These are phyloP conservation scores for Andrena flavipes DNA, from an alignment of 2,888 invertebrate species.

Conservation along the genomic window DNA sequence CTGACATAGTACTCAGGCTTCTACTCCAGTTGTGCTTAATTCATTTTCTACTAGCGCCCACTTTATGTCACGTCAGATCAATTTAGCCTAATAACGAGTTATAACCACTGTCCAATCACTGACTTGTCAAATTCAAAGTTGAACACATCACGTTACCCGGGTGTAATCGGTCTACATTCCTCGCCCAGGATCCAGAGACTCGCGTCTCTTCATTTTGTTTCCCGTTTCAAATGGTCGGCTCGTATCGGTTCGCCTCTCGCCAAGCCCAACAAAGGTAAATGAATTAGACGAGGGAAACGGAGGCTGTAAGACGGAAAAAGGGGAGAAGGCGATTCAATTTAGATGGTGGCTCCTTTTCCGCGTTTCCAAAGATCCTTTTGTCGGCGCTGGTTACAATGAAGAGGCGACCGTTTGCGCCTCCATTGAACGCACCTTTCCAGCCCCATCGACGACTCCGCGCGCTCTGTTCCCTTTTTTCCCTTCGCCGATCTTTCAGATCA, in stretches of 20 bases:
- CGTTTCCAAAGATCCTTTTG: conserved; percentile 59
- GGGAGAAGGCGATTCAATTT: conserved; percentile 63
- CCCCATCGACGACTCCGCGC: conserved; percentile 36
- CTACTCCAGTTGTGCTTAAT: no score
- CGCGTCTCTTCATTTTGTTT: conserved; percentile 18
- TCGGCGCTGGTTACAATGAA: conserved; percentile 53
- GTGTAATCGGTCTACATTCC: neutral
- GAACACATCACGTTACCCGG: no score
- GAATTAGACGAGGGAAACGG: conserved; percentile 47
- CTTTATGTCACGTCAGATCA: no score
- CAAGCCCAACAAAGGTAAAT: conserved; percentile 56
- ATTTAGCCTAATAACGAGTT: no score
- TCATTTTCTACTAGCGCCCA: no score
- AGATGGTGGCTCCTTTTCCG: conserved; percentile 58
- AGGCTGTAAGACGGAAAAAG: conserved; percentile 16
- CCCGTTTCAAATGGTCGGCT: conserved; percentile 6
- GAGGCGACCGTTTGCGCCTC: conserved; percentile 52
- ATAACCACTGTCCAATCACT: no score
- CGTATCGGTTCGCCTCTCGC: conserved; percentile 12
- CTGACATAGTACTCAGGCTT: no score
- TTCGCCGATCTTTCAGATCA: conserved; percentile 44
- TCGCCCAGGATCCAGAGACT: neutral
- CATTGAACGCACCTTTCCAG: conserved; percentile 50
- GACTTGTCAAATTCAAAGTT: no score
- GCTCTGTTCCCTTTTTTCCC: conserved; percentile 24